Evolutionary conservation across 2,113 vertebrate genomes (phyloP).

Genomic region (Syngnathus floridae): DNA sequence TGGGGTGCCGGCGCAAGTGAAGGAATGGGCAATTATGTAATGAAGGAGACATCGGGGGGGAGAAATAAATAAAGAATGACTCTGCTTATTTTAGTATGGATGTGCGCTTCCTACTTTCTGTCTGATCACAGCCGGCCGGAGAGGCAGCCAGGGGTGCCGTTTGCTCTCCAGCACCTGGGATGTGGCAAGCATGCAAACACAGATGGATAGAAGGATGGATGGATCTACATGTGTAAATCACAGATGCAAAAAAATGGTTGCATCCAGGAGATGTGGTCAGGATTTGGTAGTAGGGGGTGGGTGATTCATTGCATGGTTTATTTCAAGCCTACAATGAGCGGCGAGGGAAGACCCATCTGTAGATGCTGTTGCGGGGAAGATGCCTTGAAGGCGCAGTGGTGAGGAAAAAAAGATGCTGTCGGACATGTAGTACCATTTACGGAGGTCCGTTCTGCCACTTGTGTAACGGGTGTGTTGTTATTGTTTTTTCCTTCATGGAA

Average conservation of each 20-base stretch:
- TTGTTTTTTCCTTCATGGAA: slow-evolving; percentile 27
- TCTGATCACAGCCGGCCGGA: no score
- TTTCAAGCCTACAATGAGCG: slow-evolving; percentile 1
- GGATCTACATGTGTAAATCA: not conserved
- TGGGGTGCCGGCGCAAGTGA: not conserved
- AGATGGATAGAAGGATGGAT: slow-evolving; percentile 4
- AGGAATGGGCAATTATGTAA: slow-evolving; percentile 1
- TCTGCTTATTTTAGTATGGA: slow-evolving; percentile 6
- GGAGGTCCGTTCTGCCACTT: not conserved
- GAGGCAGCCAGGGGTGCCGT: no score
- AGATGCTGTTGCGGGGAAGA: slow-evolving; percentile 10
- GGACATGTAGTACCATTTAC: not conserved
- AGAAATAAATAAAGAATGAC: slow-evolving; percentile 4
- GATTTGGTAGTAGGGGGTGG: not conserved
- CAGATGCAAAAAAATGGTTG: not conserved
- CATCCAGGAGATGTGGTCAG: not conserved
- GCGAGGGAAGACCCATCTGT: slow-evolving; percentile 10
- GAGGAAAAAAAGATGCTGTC: slow-evolving; percentile 18
- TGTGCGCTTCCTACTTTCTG: slow-evolving; percentile 3
- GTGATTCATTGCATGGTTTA: not conserved
- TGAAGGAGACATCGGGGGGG: not conserved
- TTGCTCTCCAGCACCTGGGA: not conserved
- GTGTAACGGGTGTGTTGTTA: slow-evolving; percentile 21
- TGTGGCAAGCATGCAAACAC: not conserved
- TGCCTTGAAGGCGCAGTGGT: slow-evolving; percentile 25